Evolutionary conservation across 2,797 vertebrate genomes (phyloP).

Genomic region (Erethizon dorsatum): DNA sequence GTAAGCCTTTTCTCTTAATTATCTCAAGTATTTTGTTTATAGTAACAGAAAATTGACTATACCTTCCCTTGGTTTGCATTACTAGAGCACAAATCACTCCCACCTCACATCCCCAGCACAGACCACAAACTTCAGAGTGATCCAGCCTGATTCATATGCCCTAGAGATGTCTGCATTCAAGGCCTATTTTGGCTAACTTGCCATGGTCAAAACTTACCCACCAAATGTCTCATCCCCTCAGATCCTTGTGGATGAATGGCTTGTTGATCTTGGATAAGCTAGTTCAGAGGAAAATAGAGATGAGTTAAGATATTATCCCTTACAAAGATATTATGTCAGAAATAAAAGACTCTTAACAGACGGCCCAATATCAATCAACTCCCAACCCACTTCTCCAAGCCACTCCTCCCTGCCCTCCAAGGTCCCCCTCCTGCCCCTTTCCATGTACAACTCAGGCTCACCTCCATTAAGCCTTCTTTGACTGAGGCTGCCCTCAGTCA

Average conservation of each 20-base stretch:
- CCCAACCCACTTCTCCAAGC: neutral
- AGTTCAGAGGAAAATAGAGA: constrained; percentile 20
- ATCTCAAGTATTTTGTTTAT: neutral
- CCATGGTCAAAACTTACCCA: constrained; percentile 36
- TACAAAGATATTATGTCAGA: neutral
- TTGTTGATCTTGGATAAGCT: constrained; percentile 70
- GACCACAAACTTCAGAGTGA: neutral
- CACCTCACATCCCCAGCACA: neutral
- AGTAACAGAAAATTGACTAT: neutral
- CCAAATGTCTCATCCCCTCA: constrained; percentile 76
- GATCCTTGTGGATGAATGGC: constrained; percentile 26
- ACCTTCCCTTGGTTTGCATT: neutral
- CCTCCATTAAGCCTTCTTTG: constrained; percentile 72
- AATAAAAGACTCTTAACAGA: neutral
- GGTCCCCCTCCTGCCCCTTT: neutral
- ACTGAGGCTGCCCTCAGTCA: constrained; percentile 32
- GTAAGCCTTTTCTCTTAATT: neutral
- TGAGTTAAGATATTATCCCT: neutral
- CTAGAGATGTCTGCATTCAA: neutral
- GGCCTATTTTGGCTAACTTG: neutral
- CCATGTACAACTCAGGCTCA: neutral
- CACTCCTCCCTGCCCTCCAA: neutral
- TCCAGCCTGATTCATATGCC: neutral
- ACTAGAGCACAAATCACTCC: neutral
- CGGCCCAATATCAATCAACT: neutral